phyloP scores from a whole-genome alignment of 2,888 invertebrate genomes.

The Trichogramma dendrolimi region DNA sequence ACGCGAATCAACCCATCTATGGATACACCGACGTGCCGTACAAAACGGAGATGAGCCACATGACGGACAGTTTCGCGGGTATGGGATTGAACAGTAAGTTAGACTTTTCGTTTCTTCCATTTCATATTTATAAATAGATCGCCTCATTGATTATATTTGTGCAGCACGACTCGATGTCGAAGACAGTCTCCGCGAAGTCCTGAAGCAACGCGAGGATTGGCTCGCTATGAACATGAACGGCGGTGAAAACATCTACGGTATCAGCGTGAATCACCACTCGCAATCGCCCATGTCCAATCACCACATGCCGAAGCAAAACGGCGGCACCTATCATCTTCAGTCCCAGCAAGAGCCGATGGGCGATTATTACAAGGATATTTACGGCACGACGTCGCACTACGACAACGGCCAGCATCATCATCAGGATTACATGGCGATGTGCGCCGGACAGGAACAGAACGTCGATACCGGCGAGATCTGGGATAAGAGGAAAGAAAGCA shows the following conservation, averaged over 20 bases:
- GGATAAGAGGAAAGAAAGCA: slow-evolving; percentile 56
- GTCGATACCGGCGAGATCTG: slow-evolving; percentile 51
- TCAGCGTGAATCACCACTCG: slow-evolving; percentile 44
- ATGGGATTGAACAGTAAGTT: slow-evolving; percentile 36
- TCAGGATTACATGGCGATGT: slow-evolving; percentile 41
- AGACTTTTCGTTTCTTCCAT: neutral
- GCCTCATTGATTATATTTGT: neutral
- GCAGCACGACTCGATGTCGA: slow-evolving; percentile 37
- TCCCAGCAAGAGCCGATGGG: slow-evolving; percentile 16
- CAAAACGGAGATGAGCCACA: slow-evolving; percentile 44
- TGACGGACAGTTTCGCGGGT: slow-evolving; percentile 44
- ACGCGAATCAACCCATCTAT: slow-evolving; percentile 49
- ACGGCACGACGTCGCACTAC: slow-evolving; percentile 47
- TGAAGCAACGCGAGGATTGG: slow-evolving; percentile 45
- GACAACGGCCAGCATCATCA: slow-evolving; percentile 47
- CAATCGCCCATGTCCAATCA: slow-evolving; percentile 2
- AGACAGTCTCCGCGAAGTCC: slow-evolving; percentile 38
- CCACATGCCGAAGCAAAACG: slow-evolving; percentile 42
- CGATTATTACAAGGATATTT: slow-evolving; percentile 48
- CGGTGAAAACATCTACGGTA: slow-evolving; percentile 44
- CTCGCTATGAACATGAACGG: slow-evolving; percentile 39
- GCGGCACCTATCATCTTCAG: slow-evolving; percentile 21
- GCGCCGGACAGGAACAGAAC: slow-evolving; percentile 48
- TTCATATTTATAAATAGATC: neutral
- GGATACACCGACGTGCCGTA: slow-evolving; percentile 44